Base-by-base conservation (phyloP, 2,113 vertebrate genomes). In the Gasterosteus nipponicus region DNA sequence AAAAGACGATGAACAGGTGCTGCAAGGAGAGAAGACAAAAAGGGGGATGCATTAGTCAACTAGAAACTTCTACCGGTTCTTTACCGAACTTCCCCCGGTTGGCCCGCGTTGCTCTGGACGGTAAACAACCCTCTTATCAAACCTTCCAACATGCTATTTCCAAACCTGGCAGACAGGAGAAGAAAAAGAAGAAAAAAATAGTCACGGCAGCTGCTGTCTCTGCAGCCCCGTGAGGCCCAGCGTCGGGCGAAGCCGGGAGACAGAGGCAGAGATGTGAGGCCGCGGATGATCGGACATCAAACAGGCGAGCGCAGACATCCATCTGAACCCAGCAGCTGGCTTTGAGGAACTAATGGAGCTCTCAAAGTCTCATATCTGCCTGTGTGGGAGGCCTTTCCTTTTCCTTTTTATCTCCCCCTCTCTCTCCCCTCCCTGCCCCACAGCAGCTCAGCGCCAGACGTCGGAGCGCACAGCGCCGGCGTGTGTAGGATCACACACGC, bases 271-370 rank as follows among this genome's bases (percentile, higher is more conserved):
- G 85, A 83, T 83, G 81, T 89, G 15, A 90, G 79, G 77, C 82
- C 75, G 77, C 58, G 89, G 83, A 69, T 88, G 86, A 87, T 82
- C 49, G 75, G 80, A 91, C 85, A 78, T 91, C 90, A 91, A 92
- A 89, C 85, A 44, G 69, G 42, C 0, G 4, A 73, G 78, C 49
- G 10, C 87, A 87, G 73, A 86, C 78, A 84, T 91, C 81, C 83
- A 85, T 88, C 78, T 87, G 85, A 89, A 85, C 64, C 68, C 76
- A 14, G 85, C 87, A 88, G 89, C 86, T 89, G 86, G 81, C 89
- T 91, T 78, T 85, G 82, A 90, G 79, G 82, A 88, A 42, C 86
- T 89, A 87, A 90, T 88, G 89, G 78, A 87, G 82, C 85, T 88
- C 80, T 26, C 78, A 70, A 86, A 88, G 84, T 69, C 77, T 85